These are phyloP conservation scores for Parnassius mnemosyne DNA, from an alignment of 2,888 invertebrate genomes.

Conservation along the genomic window DNA sequence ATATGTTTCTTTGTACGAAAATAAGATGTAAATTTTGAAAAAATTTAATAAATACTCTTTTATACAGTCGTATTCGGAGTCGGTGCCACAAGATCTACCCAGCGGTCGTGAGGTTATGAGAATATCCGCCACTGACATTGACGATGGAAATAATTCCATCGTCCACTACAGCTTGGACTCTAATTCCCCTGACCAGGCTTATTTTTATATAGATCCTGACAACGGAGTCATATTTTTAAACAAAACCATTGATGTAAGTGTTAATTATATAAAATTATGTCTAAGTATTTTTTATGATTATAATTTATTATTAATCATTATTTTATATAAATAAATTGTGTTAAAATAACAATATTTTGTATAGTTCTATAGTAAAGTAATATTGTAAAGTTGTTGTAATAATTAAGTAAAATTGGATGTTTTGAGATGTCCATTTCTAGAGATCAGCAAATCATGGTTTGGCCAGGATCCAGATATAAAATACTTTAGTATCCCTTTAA, in stretches of 20 bases:
- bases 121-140: constrained; percentile 95
- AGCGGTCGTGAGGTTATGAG: constrained; percentile 89
- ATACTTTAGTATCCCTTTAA: constrained; percentile 26
- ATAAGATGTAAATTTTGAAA: background rate
- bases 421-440: constrained; percentile 21
- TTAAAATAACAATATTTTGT: constrained; percentile 4
- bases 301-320: background rate
- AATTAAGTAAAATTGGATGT: too few relatives aligned
- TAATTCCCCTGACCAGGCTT: constrained; percentile 77
- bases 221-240: constrained; percentile 91
- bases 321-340: background rate
- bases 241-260: constrained; percentile 83
- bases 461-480: constrained; percentile 25
- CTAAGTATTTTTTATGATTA: constrained; percentile 8
- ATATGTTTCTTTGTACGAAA: too few relatives aligned
- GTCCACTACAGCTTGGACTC: constrained; percentile 85
- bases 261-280: constrained; percentile 16
- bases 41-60: constrained; percentile 34
- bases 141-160: constrained; percentile 94
- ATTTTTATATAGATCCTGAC: constrained; percentile 89
- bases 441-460: constrained; percentile 22
- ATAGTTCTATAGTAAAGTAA: constrained; percentile 17
- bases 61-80: constrained; percentile 82
- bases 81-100: constrained; percentile 89
- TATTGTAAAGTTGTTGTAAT: too few relatives aligned